A percentile compares a stretch with the other conserved stretches of the same genome.
These are phyloP conservation scores for Nymphicus hollandicus DNA, from an alignment of 2,113 vertebrate species.

Conservation along the genomic window DNA sequence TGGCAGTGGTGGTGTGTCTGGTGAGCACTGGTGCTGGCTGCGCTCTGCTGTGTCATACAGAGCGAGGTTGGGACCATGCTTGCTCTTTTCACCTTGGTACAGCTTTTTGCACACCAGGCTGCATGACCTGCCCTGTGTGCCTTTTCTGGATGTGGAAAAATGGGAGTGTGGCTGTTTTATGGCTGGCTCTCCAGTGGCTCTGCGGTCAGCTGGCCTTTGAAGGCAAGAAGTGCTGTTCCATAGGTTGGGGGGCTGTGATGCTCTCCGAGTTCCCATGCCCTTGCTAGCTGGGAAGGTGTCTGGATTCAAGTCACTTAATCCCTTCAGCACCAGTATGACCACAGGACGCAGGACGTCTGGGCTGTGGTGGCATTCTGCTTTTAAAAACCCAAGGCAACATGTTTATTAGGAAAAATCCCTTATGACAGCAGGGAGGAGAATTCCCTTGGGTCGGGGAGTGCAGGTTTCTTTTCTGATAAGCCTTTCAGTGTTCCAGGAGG, in stretches of 20 bases:
- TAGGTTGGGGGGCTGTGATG: not conserved
- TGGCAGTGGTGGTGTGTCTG: not conserved
- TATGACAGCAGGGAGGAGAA: not conserved
- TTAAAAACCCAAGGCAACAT: not conserved
- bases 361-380: not conserved
- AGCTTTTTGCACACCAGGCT: not conserved
- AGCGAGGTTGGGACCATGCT: not conserved
- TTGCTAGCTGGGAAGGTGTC: not conserved
- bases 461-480: not conserved
- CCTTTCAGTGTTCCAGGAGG: not conserved
- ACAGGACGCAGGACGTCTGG: not conserved
- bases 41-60: accelerated
- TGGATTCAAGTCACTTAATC: not conserved
- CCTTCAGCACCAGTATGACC: not conserved
- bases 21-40: accelerated
- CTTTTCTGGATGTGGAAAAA: not conserved
- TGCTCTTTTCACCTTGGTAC: not conserved
- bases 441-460: not conserved
- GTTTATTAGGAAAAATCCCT: not conserved
- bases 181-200: not conserved
- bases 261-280: not conserved
- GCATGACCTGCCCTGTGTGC: not conserved
- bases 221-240: not conserved
- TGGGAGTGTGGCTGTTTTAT: not conserved
- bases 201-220: not conserved